A percentile compares a stretch with the other conserved stretches of the same genome.
phyloP scores from a whole-genome alignment of 2,797 vertebrate genomes.

The Sebastolobus altivelis region DNA sequence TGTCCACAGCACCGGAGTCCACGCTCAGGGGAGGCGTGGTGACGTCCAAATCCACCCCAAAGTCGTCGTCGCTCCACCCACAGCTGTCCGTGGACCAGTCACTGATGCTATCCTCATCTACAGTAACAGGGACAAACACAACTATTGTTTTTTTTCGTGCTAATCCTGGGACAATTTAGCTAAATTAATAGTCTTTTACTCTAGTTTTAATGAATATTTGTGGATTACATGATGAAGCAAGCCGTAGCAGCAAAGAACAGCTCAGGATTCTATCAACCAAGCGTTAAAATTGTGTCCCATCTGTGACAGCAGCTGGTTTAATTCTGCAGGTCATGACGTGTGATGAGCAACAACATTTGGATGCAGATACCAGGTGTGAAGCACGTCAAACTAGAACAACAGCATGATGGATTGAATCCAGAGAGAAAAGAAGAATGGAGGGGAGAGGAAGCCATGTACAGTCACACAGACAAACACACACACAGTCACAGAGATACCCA shows the following conservation, averaged over 20 bases:
- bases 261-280: conserved; percentile 72
- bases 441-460: conserved; percentile 55
- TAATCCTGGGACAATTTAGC: neutral
- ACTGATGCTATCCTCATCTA: conserved; percentile 94
- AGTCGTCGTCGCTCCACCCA: conserved; percentile 95
- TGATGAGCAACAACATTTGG: conserved; percentile 1
- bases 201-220: neutral
- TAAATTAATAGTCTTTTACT: neutral
- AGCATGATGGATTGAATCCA: conserved; percentile 72
- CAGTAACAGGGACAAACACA: neutral
- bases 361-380: conserved; percentile 3
- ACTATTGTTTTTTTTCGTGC: too few relatives aligned
- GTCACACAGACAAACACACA: conserved; percentile 34
- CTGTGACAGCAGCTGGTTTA: neutral
- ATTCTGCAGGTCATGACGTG: neutral
- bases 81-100: conserved; percentile 95
- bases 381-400: conserved; percentile 12
- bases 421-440: conserved; percentile 42
- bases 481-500: conserved; percentile 82
- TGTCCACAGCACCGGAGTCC: conserved; percentile 85
- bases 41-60: conserved; percentile 89
- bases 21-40: conserved; percentile 91
- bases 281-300: neutral
- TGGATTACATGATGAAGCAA: conserved; percentile 62
- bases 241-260: conserved; percentile 63